These are phyloP conservation scores for Archaeoteleia sp. DNA, from an alignment of 2,888 invertebrate genomes.

Conservation along the genomic window DNA sequence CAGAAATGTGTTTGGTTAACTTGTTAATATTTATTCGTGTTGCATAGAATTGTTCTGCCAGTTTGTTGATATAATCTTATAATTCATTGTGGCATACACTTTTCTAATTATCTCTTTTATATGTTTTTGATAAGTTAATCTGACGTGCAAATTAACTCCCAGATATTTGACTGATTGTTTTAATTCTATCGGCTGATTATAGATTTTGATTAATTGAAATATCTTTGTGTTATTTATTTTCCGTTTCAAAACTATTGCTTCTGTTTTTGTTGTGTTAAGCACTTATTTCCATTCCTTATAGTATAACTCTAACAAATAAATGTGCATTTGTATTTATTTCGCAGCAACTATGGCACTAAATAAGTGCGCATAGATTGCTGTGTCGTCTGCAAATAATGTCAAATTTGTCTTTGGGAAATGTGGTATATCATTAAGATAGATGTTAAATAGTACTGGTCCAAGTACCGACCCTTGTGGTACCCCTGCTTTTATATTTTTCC, in stretches of 20 bases:
- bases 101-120: slow-evolving; percentile 47
- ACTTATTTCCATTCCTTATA: slow-evolving; percentile 36
- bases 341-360: slow-evolving; percentile 37
- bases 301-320: slow-evolving; percentile 19
- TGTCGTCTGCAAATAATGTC: slow-evolving; percentile 40
- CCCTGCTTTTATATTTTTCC: slow-evolving; percentile 29
- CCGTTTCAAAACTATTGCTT: slow-evolving; percentile 27
- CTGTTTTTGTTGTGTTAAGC: slow-evolving; percentile 41
- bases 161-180: slow-evolving; percentile 50
- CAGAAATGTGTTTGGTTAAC: slow-evolving; percentile 26
- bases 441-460: slow-evolving; percentile 55
- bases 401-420: slow-evolving; percentile 34
- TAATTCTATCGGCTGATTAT: background rate
- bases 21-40: slow-evolving; percentile 7
- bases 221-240: slow-evolving; percentile 28
- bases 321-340: slow-evolving; percentile 41
- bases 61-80: slow-evolving; percentile 16
- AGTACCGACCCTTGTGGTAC: slow-evolving; percentile 50
- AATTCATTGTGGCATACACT: slow-evolving; percentile 37
- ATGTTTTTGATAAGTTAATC: slow-evolving; percentile 47
- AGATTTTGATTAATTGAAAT: slow-evolving; percentile 32
- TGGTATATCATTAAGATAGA: slow-evolving; percentile 49
- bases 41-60: slow-evolving; percentile 23
- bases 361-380: slow-evolving; percentile 32
- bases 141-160: slow-evolving; percentile 50